Base-by-base conservation (phyloP, 1,140 invertebrate genomes). In the Portunus trituberculatus region DNA sequence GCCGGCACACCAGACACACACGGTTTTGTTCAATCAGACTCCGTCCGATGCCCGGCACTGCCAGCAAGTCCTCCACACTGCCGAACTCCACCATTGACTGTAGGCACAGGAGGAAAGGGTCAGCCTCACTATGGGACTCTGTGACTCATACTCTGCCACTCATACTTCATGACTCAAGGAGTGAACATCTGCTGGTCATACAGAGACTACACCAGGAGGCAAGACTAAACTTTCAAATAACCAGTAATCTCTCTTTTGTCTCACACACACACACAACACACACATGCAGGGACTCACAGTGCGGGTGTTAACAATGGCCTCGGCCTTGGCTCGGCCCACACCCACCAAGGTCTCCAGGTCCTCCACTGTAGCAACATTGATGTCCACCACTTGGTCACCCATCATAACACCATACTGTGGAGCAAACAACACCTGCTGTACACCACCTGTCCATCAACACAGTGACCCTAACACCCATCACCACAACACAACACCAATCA, bases 251-350 rank as follows among this genome's bases (percentile, higher is more conserved):
- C n/a, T n/a, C 67, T n/a, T 76, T n/a, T n/a, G 12, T 76, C n/a
- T 2, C 20, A 76, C 16, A 76, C 67, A 76, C 67, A 76, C 67
- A 76, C 67, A 25, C 67, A 25, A n/a, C 6, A 7, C 20, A 59
- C 52, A 59, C 67, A 76, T 8, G 20, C 10, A n/a, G 16, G 67
- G 16, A 96, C 96, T 96, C 96, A 97, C 97, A 96, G 97, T 97
- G 95, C 97, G 96, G 92, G 97, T 96, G 96, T 97, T 97, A 20
- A 97, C 96, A 29, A 97, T 97, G 83, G 97, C 97, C 96, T 97
- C 97, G 88, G 97, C 97, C 96, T 97, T 97, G 82, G 96, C 96
- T 16, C 96, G 96, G 67, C 97, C 97, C 91, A 97, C 96, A 39
- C 97, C 97, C 95, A 96, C 96, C 48, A 97, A 95, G 91, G 96